Base-by-base conservation (phyloP, 2,797 vertebrate genomes). In the Pangasius djambal region DNA sequence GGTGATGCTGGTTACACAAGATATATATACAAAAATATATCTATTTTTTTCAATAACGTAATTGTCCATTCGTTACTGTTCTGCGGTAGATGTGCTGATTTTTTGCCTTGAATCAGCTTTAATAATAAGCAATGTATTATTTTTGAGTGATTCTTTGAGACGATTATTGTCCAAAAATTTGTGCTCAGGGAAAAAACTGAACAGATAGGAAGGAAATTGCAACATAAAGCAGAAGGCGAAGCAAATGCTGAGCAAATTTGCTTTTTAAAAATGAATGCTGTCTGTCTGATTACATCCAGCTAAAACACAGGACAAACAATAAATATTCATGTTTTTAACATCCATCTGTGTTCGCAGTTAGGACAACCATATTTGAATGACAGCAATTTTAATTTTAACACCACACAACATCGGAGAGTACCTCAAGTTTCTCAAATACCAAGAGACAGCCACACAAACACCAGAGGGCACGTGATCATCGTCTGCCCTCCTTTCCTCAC, bases 401-500 rank as follows among this genome's bases (percentile, higher is more conserved):
- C 22, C 40, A 48, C 13, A 65, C 89, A 83, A 79, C n/a, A 15
- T 88, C 81, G 59, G 69, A 74, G 48, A 83, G 48, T 69, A 65
- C 83, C 77, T 50, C 59, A 52, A 55, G 87, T 61, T 59, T 65
- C 48, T 83, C n/a, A 34, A 44, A 87, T 25, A 34, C 52, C n/a
- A 34, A 20, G 55, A 67, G 86, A 78, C n/a, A 85, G 37, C 50
- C 25, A 86, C 34, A 61, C 20, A 61, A 81, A 37, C 78, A 81
- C 78, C 34, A 40, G 15, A 6, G 28, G 75, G 28, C 48, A 50
- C 13, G 9, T 28, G 87, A 65, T 86, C 72, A 12, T 57, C 63
- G 28, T 34, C 55, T 79, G 52, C 70, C 72, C 37, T 83, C 34
- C 15, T 87, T 90, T 88, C 20, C 52, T 88, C 88, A 83, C 75